Evolutionary conservation across 2,797 vertebrate species (phyloP).

Genomic region (Eremophila alpestris): DNA sequence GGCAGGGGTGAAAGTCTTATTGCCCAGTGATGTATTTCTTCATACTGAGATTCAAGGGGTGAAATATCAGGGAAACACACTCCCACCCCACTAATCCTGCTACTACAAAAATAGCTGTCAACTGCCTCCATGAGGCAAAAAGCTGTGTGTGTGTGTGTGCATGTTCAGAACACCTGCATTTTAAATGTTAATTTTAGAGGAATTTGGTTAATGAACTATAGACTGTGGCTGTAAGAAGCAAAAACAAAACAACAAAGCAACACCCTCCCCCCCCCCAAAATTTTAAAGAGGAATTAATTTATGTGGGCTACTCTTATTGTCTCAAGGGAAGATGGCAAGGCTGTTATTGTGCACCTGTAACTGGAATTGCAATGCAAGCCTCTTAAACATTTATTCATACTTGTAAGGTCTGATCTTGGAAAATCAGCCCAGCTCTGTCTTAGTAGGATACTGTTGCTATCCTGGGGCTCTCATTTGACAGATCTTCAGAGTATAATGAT

Average conservation of each 20-base stretch:
- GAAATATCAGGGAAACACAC: not conserved
- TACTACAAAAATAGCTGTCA: not conserved
- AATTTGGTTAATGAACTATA: not conserved
- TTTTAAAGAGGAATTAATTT: not conserved
- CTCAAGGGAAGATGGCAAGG: not conserved
- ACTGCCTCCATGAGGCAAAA: not conserved
- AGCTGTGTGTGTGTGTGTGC: too few species aligned
- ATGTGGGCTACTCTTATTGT: not conserved
- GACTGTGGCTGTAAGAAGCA: not conserved
- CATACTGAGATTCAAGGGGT: not conserved
- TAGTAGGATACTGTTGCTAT: not conserved
- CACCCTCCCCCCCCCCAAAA: rapidly evolving
- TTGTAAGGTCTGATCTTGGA: not conserved
- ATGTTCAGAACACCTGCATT: not conserved
- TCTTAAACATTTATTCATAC: not conserved
- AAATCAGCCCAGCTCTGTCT: not conserved
- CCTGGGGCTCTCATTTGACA: not conserved
- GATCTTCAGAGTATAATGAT: not conserved
- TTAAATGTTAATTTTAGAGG: not conserved
- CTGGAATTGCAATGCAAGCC: not conserved
- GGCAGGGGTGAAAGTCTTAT: not conserved
- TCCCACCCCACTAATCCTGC: not conserved
- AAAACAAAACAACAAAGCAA: not conserved
- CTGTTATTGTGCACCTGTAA: not conserved
- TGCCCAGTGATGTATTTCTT: not conserved